Evolutionary conservation across 2,113 vertebrate genomes (phyloP).

Genomic region (Nothobranchius kuhntae): DNA sequence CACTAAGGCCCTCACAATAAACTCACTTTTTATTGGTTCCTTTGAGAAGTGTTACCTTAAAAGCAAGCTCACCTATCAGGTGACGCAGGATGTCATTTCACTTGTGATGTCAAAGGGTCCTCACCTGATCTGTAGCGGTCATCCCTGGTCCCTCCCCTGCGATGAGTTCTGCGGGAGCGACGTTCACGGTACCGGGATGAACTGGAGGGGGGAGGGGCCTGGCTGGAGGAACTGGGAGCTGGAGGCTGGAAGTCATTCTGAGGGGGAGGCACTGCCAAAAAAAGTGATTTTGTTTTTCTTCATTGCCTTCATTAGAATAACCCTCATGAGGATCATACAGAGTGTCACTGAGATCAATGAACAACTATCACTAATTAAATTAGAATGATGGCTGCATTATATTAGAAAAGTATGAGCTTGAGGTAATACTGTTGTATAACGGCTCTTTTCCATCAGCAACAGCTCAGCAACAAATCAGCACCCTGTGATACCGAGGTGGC

Average conservation of each 20-base stretch:
- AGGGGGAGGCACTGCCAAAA: slow-evolving; percentile 73
- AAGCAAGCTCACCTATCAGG: slow-evolving; percentile 7
- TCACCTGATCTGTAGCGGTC: slow-evolving; percentile 94
- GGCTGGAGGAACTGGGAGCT: slow-evolving; percentile 78
- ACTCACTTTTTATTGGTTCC: slow-evolving; percentile 45
- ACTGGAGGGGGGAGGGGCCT: slow-evolving; percentile 62
- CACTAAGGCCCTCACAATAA: background rate
- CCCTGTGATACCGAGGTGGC: too few relatives aligned
- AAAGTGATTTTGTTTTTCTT: background rate
- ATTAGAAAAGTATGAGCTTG: too few relatives aligned
- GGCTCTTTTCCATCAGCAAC: too few relatives aligned
- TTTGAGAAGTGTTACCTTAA: slow-evolving; percentile 30
- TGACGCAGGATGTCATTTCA: background rate
- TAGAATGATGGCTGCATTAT: too few relatives aligned
- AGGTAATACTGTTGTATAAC: too few relatives aligned
- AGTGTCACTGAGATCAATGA: too few relatives aligned
- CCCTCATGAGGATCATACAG: background rate
- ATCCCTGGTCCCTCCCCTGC: slow-evolving; percentile 89
- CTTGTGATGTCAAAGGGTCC: background rate
- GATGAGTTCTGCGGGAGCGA: slow-evolving; percentile 68
- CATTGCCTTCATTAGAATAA: background rate
- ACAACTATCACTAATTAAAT: background rate
- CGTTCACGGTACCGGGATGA: slow-evolving; percentile 84
- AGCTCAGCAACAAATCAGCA: too few relatives aligned
- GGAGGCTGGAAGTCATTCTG: slow-evolving; percentile 85